Percentiles rank a stretch among this genome's conserved stretches.
Evolutionary conservation across 2,797 vertebrate genomes (phyloP).

Genomic region (Sebastes elongatus): DNA sequence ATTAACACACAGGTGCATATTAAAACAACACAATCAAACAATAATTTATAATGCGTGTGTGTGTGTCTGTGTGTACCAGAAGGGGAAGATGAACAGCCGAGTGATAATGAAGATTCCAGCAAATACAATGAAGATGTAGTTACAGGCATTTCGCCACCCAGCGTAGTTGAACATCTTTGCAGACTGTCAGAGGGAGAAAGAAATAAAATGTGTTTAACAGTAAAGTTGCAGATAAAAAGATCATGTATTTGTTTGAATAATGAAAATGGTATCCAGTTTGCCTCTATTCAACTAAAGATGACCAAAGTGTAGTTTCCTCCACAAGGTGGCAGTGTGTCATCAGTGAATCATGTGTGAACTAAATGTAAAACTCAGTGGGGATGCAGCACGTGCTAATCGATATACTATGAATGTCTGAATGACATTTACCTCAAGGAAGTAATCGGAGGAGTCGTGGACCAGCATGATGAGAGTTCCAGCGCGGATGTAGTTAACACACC

Average conservation of each 20-base stretch:
- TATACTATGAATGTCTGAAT: neutral
- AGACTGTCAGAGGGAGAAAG: constrained; percentile 76
- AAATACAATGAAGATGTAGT: constrained; percentile 95
- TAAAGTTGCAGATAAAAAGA: neutral
- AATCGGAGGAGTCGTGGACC: constrained; percentile 94
- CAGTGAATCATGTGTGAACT: neutral
- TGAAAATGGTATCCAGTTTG: neutral
- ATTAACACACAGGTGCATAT: neutral
- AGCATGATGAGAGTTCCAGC: constrained; percentile 95
- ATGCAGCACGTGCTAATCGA: neutral
- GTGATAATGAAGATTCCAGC: constrained; percentile 92
- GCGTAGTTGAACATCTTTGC: constrained; percentile 99
- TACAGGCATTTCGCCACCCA: constrained; percentile 93
- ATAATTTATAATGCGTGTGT: neutral
- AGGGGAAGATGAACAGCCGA: constrained; percentile 93
- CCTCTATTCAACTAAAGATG: neutral
- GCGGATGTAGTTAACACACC: constrained; percentile 94
- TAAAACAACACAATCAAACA: neutral
- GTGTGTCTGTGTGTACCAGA: constrained; percentile 82
- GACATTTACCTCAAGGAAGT: constrained; percentile 89
- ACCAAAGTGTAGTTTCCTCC: constrained; percentile 19
- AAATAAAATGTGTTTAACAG: neutral
- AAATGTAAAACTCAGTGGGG: neutral
- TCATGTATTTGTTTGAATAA: neutral
- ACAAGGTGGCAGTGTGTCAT: constrained; percentile 66